Evolutionary conservation across 2,888 invertebrate species (phyloP).

Genomic region (Notodonta dromedarius): DNA sequence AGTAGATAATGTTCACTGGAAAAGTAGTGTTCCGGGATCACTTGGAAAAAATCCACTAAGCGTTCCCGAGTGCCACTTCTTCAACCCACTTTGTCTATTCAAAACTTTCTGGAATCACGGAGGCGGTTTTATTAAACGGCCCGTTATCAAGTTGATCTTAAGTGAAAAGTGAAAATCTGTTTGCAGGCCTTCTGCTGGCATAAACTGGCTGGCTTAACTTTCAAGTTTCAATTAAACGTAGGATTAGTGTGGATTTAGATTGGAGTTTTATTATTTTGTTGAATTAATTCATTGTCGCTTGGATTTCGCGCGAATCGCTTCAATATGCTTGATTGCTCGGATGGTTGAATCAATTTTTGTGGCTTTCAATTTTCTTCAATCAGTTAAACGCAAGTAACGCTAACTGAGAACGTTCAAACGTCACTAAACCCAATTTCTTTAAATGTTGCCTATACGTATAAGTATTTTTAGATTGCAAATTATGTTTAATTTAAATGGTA

Average conservation of each 20-base stretch:
- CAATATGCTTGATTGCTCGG: too few species aligned
- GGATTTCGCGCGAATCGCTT: background rate
- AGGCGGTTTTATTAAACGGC: conserved; percentile 54
- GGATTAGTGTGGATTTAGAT: conserved; percentile 4
- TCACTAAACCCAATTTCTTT: too few species aligned
- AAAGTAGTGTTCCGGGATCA: too few species aligned
- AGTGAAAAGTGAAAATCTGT: conserved; percentile 42
- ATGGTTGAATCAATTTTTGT: too few species aligned
- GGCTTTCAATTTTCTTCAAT: too few species aligned
- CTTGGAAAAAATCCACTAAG: conserved; percentile 37
- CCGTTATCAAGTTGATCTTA: conserved; percentile 41
- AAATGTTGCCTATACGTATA: too few species aligned
- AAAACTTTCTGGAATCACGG: conserved; percentile 51
- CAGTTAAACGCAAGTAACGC: too few species aligned
- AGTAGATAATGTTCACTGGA: too few species aligned
- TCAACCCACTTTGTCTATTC: conserved; percentile 54
- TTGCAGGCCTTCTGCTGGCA: conserved; percentile 15
- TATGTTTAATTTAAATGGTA: too few species aligned
- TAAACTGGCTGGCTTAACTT: conserved; percentile 12
- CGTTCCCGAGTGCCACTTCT: conserved; percentile 46
- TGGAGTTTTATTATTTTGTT: conserved; percentile 1
- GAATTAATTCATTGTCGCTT: background rate
- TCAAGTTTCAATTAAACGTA: conserved; percentile 11
- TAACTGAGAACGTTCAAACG: too few species aligned
- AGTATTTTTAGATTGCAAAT: too few species aligned